phyloP scores from a whole-genome alignment of 2,888 invertebrate species.

The Thelaira solivaga region DNA sequence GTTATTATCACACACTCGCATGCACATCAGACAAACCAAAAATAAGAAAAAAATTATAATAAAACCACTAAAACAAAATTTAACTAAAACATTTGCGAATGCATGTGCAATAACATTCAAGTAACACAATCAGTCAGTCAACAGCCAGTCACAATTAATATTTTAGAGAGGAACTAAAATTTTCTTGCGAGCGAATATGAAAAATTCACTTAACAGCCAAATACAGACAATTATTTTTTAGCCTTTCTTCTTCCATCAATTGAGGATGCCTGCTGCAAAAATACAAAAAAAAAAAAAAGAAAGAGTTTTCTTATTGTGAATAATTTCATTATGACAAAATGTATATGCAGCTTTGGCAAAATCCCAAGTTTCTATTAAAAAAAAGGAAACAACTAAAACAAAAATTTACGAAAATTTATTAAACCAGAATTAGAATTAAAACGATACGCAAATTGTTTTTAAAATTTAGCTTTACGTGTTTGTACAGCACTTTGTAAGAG shows the following conservation, averaged over 20 bases:
- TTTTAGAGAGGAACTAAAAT: constrained; percentile 39
- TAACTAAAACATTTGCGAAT: constrained; percentile 44
- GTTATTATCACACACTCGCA: constrained; percentile 38
- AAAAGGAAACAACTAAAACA: too few relatives aligned
- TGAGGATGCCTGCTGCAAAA: constrained; percentile 27
- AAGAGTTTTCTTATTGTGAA: constrained; percentile 47
- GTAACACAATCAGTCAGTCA: constrained; percentile 12
- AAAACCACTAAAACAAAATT: constrained; percentile 40
- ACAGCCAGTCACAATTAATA: constrained; percentile 46
- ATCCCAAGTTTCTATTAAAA: too few relatives aligned
- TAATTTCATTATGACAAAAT: constrained; percentile 53
- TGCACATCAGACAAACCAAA: constrained; percentile 6
- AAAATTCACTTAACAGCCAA: too few relatives aligned
- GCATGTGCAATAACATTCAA: constrained; percentile 62
- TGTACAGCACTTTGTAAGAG: too few relatives aligned
- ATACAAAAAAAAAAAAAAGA: neutral
- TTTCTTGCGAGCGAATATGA: constrained; percentile 10
- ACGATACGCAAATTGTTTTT: neutral
- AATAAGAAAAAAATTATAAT: too few relatives aligned
- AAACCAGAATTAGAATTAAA: constrained; percentile 11
- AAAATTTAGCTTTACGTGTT: too few relatives aligned
- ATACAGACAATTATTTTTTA: neutral
- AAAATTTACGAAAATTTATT: neutral
- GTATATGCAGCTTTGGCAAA: constrained; percentile 45
- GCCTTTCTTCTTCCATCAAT: constrained; percentile 11